phyloP scores from a whole-genome alignment of 2,888 invertebrate species.

The Cerastis rubricosa region DNA sequence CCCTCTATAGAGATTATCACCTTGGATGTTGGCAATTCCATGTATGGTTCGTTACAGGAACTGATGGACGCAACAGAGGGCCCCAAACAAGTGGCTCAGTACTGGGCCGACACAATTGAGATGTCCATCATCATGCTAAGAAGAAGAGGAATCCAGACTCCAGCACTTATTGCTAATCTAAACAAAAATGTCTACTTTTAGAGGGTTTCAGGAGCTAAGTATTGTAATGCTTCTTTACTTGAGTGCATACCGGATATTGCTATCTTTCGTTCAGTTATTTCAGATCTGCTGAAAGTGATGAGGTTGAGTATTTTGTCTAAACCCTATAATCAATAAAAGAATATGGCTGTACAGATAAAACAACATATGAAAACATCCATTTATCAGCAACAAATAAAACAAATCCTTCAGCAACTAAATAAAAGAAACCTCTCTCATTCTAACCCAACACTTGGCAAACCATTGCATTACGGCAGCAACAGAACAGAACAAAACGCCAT shows the following conservation, averaged over 20 bases:
- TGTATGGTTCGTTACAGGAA: no score
- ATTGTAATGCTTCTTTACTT: neutral
- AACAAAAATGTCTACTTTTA: conserved; percentile 9
- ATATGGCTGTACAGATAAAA: neutral
- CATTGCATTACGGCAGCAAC: conserved; percentile 37
- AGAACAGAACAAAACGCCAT: conserved; percentile 43
- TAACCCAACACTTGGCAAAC: conserved; percentile 26
- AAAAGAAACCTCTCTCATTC: conserved; percentile 27
- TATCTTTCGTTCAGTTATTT: no score
- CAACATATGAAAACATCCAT: neutral
- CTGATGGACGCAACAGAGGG: no score
- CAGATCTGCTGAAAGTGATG: neutral
- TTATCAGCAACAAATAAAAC: neutral
- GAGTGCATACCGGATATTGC: no score
- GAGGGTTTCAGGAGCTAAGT: conserved; percentile 25
- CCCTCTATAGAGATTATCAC: no score
- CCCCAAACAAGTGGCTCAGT: no score
- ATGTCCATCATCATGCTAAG: no score
- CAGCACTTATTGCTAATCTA: neutral
- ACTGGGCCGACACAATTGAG: no score
- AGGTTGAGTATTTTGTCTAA: neutral
- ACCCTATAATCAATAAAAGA: neutral
- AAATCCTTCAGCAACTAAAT: conserved; percentile 11
- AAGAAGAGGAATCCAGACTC: neutral
- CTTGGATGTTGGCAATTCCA: no score